Conservation (phyloP, 2,888 invertebrate species). For the Buathra laborator region DNA sequence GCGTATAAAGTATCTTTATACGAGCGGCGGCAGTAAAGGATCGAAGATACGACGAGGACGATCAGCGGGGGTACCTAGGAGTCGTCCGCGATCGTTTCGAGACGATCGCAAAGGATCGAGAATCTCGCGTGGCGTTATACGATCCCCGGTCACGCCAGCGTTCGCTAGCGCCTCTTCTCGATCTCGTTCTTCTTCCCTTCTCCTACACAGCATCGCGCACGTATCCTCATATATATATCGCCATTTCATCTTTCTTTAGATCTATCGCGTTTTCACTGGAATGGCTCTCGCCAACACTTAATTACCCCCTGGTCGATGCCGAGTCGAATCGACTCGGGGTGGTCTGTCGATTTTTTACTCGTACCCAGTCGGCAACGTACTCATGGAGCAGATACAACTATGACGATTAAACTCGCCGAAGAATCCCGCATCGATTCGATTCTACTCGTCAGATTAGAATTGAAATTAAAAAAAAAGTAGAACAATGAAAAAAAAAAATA, state of each 20-base stretch:
- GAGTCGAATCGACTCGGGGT: conserved; percentile 75
- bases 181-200: conserved; percentile 18
- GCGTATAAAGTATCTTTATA: conserved; percentile 1
- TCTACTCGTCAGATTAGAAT: conserved; percentile 25
- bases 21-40: conserved; percentile 20
- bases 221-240: conserved; percentile 7
- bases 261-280: conserved; percentile 51
- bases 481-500: no score
- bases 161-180: conserved; percentile 41
- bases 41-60: conserved; percentile 50
- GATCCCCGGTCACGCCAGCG: conserved; percentile 80
- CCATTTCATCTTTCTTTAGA: conserved; percentile 36
- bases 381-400: conserved; percentile 35
- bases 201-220: background rate
- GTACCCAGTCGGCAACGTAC: conserved; percentile 49
- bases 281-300: conserved; percentile 79
- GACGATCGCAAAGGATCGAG: conserved; percentile 10
- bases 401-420: background rate
- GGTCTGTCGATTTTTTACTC: conserved; percentile 74
- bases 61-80: conserved; percentile 76
- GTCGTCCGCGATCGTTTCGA: conserved; percentile 72
- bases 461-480: background rate
- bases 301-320: conserved; percentile 78
- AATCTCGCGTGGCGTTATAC: conserved; percentile 74
- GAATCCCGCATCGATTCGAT: conserved; percentile 32